Conservation (phyloP, 2,797 vertebrate species). For the Girardinus metallicus region DNA sequence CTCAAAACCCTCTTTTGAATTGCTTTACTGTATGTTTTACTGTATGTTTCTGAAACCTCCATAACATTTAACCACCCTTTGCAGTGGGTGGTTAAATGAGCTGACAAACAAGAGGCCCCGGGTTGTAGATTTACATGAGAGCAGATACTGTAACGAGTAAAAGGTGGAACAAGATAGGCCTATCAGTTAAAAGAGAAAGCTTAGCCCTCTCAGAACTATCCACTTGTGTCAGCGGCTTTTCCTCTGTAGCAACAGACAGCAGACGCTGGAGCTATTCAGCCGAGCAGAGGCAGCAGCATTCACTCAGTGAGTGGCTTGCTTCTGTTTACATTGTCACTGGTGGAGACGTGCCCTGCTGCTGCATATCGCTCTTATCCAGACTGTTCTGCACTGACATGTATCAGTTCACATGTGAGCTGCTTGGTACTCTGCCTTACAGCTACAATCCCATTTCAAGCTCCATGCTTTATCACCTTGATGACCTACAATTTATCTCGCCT, state of each 20-base stretch:
- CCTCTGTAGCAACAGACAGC: constrained; percentile 23
- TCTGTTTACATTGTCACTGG: constrained; percentile 56
- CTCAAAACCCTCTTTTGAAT: neutral
- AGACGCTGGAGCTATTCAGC: constrained; percentile 43
- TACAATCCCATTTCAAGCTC: constrained; percentile 57
- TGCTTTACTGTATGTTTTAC: neutral
- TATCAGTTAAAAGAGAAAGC: constrained; percentile 46
- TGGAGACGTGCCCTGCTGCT: constrained; percentile 17
- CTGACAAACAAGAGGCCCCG: constrained; percentile 18
- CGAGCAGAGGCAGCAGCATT: constrained; percentile 37
- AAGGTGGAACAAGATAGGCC: constrained; percentile 27
- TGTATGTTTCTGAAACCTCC: constrained; percentile 11
- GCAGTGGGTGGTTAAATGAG: constrained; percentile 26
- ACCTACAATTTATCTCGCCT: constrained; percentile 47
- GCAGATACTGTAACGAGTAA: constrained; percentile 33
- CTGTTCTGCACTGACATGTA: constrained; percentile 34
- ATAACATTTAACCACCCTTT: constrained; percentile 25
- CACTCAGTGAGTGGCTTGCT: constrained; percentile 45
- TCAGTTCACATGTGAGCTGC: constrained; percentile 42
- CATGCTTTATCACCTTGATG: constrained; percentile 58
- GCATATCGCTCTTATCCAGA: constrained; percentile 49
- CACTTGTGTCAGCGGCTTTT: constrained; percentile 60
- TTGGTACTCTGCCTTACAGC: constrained; percentile 31
- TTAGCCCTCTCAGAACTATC: constrained; percentile 39
- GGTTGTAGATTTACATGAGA: constrained; percentile 34